A percentile compares a stretch with the other conserved stretches of the same genome.
These are phyloP conservation scores for Dinoponera quadriceps DNA, from an alignment of 1,140 invertebrate genomes.

Conservation along the genomic window DNA sequence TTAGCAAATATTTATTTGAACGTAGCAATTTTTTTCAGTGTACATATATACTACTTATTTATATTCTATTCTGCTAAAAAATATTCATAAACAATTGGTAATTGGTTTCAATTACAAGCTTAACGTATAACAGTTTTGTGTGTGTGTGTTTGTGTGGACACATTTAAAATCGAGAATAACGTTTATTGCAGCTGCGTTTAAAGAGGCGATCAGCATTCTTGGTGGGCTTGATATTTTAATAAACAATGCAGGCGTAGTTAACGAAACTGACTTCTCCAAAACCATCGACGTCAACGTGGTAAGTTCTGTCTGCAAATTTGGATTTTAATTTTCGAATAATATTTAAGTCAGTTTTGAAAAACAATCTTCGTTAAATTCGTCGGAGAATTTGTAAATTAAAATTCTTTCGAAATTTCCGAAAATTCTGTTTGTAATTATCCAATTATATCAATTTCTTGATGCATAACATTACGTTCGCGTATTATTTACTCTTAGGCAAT, in stretches of 20 bases:
- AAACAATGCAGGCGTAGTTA: constrained; percentile 84
- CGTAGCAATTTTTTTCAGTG: no score
- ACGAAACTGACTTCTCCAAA: constrained; percentile 81
- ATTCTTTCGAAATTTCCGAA: neutral
- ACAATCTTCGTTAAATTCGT: neutral
- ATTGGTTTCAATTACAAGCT: neutral
- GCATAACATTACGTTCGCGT: no score
- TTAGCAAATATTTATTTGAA: no score
- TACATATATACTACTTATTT: no score
- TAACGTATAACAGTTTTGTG: no score
- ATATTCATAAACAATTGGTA: no score
- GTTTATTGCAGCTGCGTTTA: constrained; percentile 71
- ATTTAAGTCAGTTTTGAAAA: neutral
- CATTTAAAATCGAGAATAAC: neutral
- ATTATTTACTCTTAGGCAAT: neutral
- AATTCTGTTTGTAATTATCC: neutral
- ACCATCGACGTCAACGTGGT: constrained; percentile 84
- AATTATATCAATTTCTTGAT: neutral
- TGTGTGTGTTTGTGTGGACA: no score
- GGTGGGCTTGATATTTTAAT: constrained; percentile 83
- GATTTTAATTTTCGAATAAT: constrained; percentile 1
- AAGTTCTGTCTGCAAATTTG: constrained; percentile 54
- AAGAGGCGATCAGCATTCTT: constrained; percentile 73
- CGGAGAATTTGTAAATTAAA: neutral
- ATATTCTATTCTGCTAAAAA: no score